Evolutionary conservation across 2,888 invertebrate genomes (phyloP), one percentile per base, ranked within the genome.

Genomic region (Agrotis segetum): DNA sequence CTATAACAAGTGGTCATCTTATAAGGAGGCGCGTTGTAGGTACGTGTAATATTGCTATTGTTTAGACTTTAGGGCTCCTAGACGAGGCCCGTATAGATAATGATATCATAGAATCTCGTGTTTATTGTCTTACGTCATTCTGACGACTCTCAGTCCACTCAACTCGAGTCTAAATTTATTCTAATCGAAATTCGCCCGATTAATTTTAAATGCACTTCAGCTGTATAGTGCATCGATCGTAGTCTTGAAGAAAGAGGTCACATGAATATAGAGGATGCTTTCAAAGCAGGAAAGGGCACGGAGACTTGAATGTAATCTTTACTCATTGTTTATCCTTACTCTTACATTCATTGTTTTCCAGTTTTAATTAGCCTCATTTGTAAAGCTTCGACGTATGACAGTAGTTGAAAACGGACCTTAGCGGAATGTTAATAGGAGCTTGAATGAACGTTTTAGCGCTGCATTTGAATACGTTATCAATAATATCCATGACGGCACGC

Each of bases 91-190:
- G 66, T 61, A 76, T 61, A 82, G 77, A 84, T 77, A 69, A 85
- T 86, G 87, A 86, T 88, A 87, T 88, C 87, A 87, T 85, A 71
- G 67, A 83, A 85, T 86, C 83, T 85, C 80, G 58, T 81, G 85
- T 87, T 86, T 87, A 77, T 80, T 83, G 75, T 79, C 85, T 89
- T 87, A 87, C 87, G 86, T 89, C 87, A 89, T 84, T 81, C 71
- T 80, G 79, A 53, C 79, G 74, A 80, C 64, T 72, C 58, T 75
- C 78, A 29, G 73, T 71, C 71, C 74, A 82, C 67, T 76, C 72
- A 68, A 74, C 65, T 68, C 74, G 59, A 46, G 58, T 80, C 71
- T 80, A 80, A 75, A 77, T 84, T 74, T 78, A 78, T 74, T 76
- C 52, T 66, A 71, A 75, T 81, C 71, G 71, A 79, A 75, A 74